These are phyloP conservation scores for Heliconius ethilla DNA, from an alignment of 2,888 invertebrate genomes.

Conservation along the genomic window DNA sequence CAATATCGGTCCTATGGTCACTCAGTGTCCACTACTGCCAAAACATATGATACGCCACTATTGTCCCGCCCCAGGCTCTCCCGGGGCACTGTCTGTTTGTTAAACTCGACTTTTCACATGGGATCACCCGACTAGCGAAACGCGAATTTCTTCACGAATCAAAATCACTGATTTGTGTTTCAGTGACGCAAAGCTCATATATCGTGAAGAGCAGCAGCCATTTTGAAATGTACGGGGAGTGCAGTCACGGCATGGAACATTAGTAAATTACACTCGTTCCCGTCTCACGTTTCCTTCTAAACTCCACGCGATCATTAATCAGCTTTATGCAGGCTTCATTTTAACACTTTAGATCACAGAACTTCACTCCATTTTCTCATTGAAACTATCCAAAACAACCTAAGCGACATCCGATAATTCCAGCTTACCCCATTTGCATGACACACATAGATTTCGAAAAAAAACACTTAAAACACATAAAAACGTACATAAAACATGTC, in stretches of 20 bases:
- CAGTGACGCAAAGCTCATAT: constrained; percentile 84
- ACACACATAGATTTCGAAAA: constrained; percentile 86
- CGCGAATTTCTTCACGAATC: constrained; percentile 69
- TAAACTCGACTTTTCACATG: constrained; percentile 69
- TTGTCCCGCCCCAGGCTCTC: constrained; percentile 64
- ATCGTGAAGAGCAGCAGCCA: constrained; percentile 83
- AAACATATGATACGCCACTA: constrained; percentile 81
- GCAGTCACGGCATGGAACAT: constrained; percentile 82
- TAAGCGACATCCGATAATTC: constrained; percentile 82
- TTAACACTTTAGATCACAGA: constrained; percentile 73
- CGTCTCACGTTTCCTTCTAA: constrained; percentile 59
- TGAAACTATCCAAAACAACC: constrained; percentile 82
- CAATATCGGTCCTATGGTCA: constrained; percentile 80
- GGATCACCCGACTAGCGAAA: constrained; percentile 69
- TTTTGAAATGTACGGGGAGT: constrained; percentile 83
- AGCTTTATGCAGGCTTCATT: constrained; percentile 75
- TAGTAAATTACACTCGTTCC: constrained; percentile 73
- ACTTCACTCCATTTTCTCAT: constrained; percentile 76
- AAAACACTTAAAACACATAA: constrained; percentile 81
- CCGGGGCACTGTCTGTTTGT: constrained; percentile 63
- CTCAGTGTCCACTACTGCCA: constrained; percentile 74
- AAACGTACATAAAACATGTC: constrained; percentile 78
- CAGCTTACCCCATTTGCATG: constrained; percentile 88
- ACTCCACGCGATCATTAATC: constrained; percentile 60
- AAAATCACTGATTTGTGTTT: constrained; percentile 79